These are phyloP conservation scores for Rhabdornis inornatus DNA, from an alignment of 2,113 vertebrate genomes.

Conservation along the genomic window DNA sequence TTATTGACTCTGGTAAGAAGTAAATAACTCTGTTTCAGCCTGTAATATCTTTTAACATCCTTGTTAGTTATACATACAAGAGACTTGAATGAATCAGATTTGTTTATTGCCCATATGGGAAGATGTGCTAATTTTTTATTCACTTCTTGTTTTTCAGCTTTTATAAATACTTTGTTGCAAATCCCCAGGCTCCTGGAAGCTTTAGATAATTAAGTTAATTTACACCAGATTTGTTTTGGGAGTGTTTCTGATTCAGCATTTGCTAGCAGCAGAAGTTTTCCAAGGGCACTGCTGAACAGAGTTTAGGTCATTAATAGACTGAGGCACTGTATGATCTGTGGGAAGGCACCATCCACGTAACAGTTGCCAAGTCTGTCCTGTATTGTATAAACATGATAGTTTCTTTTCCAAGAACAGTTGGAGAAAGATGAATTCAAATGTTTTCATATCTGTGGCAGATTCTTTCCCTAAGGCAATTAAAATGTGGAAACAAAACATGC, in stretches of 20 bases:
- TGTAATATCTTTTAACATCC: neutral
- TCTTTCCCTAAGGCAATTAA: slow-evolving; percentile 31
- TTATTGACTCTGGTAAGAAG: neutral
- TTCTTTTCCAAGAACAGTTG: slow-evolving; percentile 57
- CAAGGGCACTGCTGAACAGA: slow-evolving; percentile 52
- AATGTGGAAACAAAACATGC: slow-evolving; percentile 1
- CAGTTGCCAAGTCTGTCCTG: slow-evolving; percentile 6
- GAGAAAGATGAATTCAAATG: slow-evolving; percentile 33
- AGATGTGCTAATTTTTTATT: neutral
- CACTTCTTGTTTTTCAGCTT: neutral
- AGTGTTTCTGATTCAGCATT: slow-evolving; percentile 57
- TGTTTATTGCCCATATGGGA: neutral
- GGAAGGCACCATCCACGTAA: slow-evolving; percentile 4
- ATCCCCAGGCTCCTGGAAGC: slow-evolving; percentile 10
- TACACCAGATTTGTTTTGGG: slow-evolving; percentile 58
- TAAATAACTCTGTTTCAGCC: neutral
- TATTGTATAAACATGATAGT: slow-evolving; percentile 1
- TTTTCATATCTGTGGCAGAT: slow-evolving; percentile 27
- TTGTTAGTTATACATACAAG: neutral
- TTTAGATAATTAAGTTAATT: slow-evolving; percentile 59
- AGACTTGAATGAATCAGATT: neutral
- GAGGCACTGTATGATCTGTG: slow-evolving; percentile 23
- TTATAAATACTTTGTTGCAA: slow-evolving; percentile 14
- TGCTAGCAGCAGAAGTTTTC: slow-evolving; percentile 61
- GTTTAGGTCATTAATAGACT: slow-evolving; percentile 50